Evolutionary conservation across 2,797 vertebrate genomes (phyloP), one percentile per base, ranked within the genome.

Genomic region (Rhadinocentrus ornatus): DNA sequence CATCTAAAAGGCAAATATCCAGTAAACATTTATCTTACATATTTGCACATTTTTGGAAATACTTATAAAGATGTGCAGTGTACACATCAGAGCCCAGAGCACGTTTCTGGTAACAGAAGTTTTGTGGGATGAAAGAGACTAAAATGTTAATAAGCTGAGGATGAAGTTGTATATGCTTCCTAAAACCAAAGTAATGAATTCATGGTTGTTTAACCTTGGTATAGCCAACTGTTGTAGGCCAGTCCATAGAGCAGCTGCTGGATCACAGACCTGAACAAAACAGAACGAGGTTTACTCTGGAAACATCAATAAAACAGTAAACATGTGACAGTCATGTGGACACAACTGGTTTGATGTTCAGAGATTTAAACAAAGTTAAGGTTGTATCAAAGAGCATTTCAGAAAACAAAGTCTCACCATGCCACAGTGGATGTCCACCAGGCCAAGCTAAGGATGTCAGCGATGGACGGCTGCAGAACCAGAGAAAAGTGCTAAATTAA

Each of bases 361-460:
- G 61, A 53, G 16, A 56, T 65, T 31, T 37, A 34, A 11, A 67
- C 26, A n/a, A 39, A 37, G 16, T 24, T 1, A 26, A 59, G n/a
- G 20, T 39, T 39, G 37, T 15, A 39, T 39, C 37, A 39, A 35
- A 39, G 37, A 39, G 3, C 37, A 66, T 31, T 57, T 31, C 10
- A 48, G 50, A 35, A 26, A 63, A 68, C 44, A 71, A 48, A 72
- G 54, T 77, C 95, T 96, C 87, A 99, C 98, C 98, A 99, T 61
- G 98, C 96, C 20, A 97, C 93, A 0, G 97, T 96, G 0, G 98
- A 99, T 0, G 96, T 97, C 96, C 97, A 97, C 98, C 98, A 99
- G 46, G 98, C 97, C 35, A 99, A 75, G 81, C 92, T 99, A 80
- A 99, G 93, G 69, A 99, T 80, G 83, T 99, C 97, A 15, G 97